Percentiles rank a stretch among this genome's conserved stretches.
Conservation (phyloP, 2,888 invertebrate genomes). For the Mantis religiosa region DNA sequence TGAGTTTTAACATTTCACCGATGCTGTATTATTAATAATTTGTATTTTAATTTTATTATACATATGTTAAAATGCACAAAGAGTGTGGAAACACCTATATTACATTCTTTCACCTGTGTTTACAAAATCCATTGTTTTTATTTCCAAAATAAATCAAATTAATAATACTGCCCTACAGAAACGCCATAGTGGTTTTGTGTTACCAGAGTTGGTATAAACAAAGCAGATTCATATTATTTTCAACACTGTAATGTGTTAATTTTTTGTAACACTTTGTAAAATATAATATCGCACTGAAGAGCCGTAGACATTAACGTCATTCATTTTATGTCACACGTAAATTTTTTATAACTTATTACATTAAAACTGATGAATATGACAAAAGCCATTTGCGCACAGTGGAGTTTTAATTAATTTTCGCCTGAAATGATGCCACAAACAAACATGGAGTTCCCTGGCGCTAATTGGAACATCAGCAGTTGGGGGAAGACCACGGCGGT, state of each 20-base stretch:
- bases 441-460: not conserved
- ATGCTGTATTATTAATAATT: no score
- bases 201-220: not conserved
- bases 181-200: not conserved
- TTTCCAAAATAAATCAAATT: no score
- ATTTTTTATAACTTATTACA: not conserved
- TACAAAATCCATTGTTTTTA: no score
- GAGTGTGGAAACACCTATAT: no score
- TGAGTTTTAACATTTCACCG: no score
- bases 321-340: not conserved
- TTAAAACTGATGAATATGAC: not conserved
- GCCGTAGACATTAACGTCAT: not conserved
- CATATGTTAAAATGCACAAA: no score
- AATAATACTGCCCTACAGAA: no score
- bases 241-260: not conserved
- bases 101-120: no score
- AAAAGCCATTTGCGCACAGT: not conserved
- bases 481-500: not conserved
- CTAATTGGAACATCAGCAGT: not conserved
- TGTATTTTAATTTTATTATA: no score
- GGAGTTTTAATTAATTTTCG: not conserved
- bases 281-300: not conserved
- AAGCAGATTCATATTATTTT: not conserved
- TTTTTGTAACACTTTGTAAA: not conserved
- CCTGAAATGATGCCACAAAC: not conserved